Base-by-base conservation (phyloP, 2,888 invertebrate species). In the Apodemia mormo region DNA sequence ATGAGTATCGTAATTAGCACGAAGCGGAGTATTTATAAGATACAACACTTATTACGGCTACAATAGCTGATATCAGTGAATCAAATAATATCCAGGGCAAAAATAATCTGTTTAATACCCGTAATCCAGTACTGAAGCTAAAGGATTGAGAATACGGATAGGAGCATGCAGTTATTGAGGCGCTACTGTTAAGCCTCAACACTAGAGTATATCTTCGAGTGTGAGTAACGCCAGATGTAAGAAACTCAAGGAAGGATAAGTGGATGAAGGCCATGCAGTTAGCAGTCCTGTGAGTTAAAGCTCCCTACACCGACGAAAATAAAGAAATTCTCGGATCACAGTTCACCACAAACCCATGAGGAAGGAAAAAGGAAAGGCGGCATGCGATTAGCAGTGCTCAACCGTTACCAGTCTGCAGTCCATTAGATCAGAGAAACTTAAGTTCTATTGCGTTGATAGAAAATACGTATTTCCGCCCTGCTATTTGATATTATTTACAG, bases 151-250 rank as follows among this genome's bases (percentile, higher is more conserved):
- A 80, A 65, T 68, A 68, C 76, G 90, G 90, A 86, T 71, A 81
- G 91, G 86, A 79, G 74, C 89, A 87, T 90, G 89, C 90, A 72
- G 77, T 91, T 84, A 90, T 75, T 78, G 70, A 56, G 71, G 74
- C 68, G 66, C 75, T 73, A 71, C 74, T 74, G 83, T 90, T 86
- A 89, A 4, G 76, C 77, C 77, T 86, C 87, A 86, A 82, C 87
- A 86, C 85, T 82, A 61, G 40, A 71, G 68, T 66, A 71, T 70
- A 64, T 71, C 68, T 70, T 68, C 56, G 66, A 71, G 69, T 45
- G 45, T 45, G 68, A 54, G 65, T 72, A 73, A 56, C 58, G 30
- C 14, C 61, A 14, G 64, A 67, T 66, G 79, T 80, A 80, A 81
- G 80, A 73, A 80, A 80, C 76, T 74, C 37, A 33, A 77, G 80